A percentile compares a stretch with the other conserved stretches of the same genome.
Evolutionary conservation across 2,888 invertebrate genomes (phyloP).

Genomic region (Agonopterix heracliana): DNA sequence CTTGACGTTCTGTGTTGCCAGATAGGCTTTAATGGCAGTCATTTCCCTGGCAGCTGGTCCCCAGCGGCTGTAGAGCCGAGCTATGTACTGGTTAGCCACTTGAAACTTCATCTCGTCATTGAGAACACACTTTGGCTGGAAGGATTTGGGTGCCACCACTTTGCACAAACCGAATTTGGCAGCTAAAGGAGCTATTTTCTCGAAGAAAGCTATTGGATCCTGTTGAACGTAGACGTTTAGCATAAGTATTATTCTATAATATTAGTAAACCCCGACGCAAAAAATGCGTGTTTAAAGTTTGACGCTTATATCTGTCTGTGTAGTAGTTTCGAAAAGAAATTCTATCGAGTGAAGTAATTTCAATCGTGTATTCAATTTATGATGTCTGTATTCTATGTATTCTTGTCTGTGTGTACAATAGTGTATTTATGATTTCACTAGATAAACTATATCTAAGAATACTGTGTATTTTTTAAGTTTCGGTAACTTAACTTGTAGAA

Average conservation of each 20-base stretch:
- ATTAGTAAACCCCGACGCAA: too few relatives aligned
- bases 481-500: too few relatives aligned
- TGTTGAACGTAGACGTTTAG: slow-evolving; percentile 34
- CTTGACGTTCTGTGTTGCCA: slow-evolving; percentile 84
- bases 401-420: too few relatives aligned
- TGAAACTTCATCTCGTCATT: slow-evolving; percentile 91
- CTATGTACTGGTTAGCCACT: slow-evolving; percentile 92
- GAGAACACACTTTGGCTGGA: slow-evolving; percentile 85
- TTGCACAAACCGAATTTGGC: slow-evolving; percentile 91
- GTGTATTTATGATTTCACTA: too few relatives aligned
- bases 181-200: slow-evolving; percentile 84
- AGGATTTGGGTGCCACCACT: slow-evolving; percentile 88
- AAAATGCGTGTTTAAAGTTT: too few relatives aligned
- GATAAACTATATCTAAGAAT: too few relatives aligned
- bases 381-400: too few relatives aligned
- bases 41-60: slow-evolving; percentile 90
- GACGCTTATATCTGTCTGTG: too few relatives aligned
- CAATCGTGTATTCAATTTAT: too few relatives aligned
- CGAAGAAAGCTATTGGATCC: slow-evolving; percentile 91
- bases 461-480: too few relatives aligned
- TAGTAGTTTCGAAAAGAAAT: too few relatives aligned
- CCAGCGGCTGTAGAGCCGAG: slow-evolving; percentile 91
- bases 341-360: too few relatives aligned
- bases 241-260: slow-evolving; percentile 1
- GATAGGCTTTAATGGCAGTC: slow-evolving; percentile 88